Evolutionary conservation across 2,888 invertebrate species (phyloP), one percentile per base, ranked within the genome.

Genomic region (Drosophila aldrichi): DNA sequence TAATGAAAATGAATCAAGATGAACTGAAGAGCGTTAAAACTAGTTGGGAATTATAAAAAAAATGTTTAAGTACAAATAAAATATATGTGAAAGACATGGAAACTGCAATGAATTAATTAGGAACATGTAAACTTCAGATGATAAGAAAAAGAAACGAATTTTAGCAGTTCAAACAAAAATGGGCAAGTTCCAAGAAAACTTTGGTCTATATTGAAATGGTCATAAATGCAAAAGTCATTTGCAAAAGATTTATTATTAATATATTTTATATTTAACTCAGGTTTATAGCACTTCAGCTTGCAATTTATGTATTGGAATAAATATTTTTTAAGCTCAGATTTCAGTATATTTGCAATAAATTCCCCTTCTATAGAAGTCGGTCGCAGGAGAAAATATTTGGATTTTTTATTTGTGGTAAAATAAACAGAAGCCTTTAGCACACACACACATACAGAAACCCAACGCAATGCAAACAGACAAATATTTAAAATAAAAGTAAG

Each of bases 401-500:
- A 9, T 14, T 38, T n/a, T 48, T 7, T 44, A n/a, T 46, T 46
- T 22, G 3, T 12, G n/a, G 10, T 7, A 20, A 34, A 22, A 43
- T 40, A 41, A 51, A 36, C 49, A 43, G 58, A 41, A 32, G 38
- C n/a, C 60, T 18, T 29, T 16, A 29, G 32, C 57, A 36, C 51
- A 36, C 36, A 10, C 36, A 16, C 29, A 36, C 51, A 52, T 22
- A 12, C 14, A 14, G 10, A 40, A 59, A 20, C 51, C 54, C 22
- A 64, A 41, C 49, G 22, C 44, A 80, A 62, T 29, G 38, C 62
- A 70, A 70, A 77, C 77, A 70, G 77, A 71, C 69, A 75, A 80
- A 77, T 80, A 76, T 77, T 80, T 62, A 74, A 84, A 36, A 36
- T 14, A 36, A 34, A 32, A 34, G 10, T 29, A 29, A 29, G 5